Conservation (phyloP, 2,888 invertebrate genomes). For the Volucella bombylans region DNA sequence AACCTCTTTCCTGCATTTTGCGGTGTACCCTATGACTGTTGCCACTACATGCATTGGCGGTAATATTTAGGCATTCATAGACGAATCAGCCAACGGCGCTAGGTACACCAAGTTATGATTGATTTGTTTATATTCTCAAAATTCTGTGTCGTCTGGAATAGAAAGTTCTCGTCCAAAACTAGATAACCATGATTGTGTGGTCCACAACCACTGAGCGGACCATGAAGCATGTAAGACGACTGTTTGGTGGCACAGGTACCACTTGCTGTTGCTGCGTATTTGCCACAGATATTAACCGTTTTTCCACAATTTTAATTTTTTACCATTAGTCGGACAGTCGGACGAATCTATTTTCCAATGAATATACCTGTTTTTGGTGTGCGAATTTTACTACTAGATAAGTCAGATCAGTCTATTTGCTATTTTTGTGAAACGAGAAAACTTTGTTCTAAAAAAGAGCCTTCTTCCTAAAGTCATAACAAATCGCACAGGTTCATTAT, state of each 20-base stretch:
- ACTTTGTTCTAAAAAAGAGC: too few species aligned
- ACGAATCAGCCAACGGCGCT: constrained; percentile 97
- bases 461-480: too few species aligned
- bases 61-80: constrained; percentile 93
- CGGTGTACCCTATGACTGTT: constrained; percentile 80
- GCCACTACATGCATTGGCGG: constrained; percentile 87
- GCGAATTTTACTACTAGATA: constrained; percentile 31
- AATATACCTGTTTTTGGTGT: constrained; percentile 71
- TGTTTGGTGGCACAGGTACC: constrained; percentile 76
- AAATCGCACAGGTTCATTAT: too few species aligned
- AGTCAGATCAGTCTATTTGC: too few species aligned
- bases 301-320: constrained; percentile 82
- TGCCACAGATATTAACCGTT: constrained; percentile 83
- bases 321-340: constrained; percentile 62
- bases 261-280: constrained; percentile 82
- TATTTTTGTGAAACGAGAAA: too few species aligned
- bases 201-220: constrained; percentile 76
- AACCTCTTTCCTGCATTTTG: constrained; percentile 77
- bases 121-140: too few species aligned
- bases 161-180: constrained; percentile 98
- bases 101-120: constrained; percentile 98
- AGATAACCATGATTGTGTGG: constrained; percentile 84
- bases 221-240: constrained; percentile 77
- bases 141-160: too few species aligned
- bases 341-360: constrained; percentile 51